phyloP scores from a whole-genome alignment of 2,113 vertebrate genomes.

The Ifrita kowaldi region DNA sequence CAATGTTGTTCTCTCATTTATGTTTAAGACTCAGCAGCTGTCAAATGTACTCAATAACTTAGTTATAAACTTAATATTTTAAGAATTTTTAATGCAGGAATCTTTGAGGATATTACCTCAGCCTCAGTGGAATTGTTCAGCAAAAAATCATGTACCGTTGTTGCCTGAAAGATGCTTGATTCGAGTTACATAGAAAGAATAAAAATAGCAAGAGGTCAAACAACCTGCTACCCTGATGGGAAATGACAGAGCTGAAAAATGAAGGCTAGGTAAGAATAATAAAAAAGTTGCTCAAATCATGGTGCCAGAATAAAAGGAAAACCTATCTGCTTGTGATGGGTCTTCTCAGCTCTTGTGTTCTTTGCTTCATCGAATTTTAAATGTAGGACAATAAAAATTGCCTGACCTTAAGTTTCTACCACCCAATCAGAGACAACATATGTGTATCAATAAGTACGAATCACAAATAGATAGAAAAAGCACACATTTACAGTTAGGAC shows the following conservation, averaged over 20 bases:
- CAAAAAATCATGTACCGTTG: background rate
- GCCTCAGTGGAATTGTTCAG: background rate
- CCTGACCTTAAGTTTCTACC: background rate
- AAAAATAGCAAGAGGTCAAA: background rate
- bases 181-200: background rate
- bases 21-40: background rate
- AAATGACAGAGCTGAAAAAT: background rate
- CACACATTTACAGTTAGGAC: background rate
- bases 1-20: background rate
- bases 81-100: background rate
- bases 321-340: background rate
- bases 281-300: background rate
- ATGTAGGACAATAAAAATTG: background rate
- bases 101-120: background rate
- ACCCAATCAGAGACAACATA: background rate
- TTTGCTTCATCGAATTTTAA: background rate
- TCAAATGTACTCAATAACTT: background rate
- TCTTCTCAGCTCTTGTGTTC: background rate
- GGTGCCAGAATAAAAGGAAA: background rate
- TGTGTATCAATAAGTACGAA: accelerated
- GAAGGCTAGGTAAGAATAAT: background rate
- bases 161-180: background rate
- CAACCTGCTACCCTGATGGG: background rate
- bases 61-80: background rate
- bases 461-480: background rate